These are phyloP conservation scores for Anolis apletophallus DNA, from an alignment of 2,797 vertebrate species.

Conservation along the genomic window DNA sequence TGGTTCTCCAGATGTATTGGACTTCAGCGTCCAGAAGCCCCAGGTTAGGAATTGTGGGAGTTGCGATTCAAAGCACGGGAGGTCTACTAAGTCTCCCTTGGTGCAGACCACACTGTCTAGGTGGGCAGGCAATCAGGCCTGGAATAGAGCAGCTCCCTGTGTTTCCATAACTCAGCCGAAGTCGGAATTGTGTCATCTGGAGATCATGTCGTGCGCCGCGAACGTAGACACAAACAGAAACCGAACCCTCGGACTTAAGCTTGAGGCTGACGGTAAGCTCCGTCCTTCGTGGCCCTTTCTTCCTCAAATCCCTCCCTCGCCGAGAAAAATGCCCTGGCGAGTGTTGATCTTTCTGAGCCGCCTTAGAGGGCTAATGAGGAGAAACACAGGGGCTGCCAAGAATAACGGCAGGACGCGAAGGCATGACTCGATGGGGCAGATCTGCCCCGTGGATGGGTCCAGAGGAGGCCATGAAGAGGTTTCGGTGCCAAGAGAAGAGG, in stretches of 20 bases:
- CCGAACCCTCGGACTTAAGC: not conserved
- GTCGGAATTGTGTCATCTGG: not conserved
- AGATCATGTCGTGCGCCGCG: not conserved
- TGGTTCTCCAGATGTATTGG: too few relatives aligned
- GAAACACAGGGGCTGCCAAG: conserved; percentile 20
- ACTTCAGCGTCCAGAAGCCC: too few relatives aligned
- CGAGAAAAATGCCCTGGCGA: not conserved
- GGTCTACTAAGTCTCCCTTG: too few relatives aligned
- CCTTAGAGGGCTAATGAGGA: conserved; percentile 25
- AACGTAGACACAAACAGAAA: not conserved
- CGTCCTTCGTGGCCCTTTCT: not conserved
- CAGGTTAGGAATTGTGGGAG: too few relatives aligned
- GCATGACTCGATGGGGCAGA: not conserved
- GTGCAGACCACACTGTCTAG: too few relatives aligned
- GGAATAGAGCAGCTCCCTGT: not conserved
- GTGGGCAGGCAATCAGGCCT: not conserved
- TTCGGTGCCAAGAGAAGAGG: not conserved
- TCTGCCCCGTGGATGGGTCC: not conserved
- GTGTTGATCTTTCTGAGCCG: conserved; percentile 18
- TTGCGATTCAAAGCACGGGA: too few relatives aligned
- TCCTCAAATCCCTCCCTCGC: not conserved
- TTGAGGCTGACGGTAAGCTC: not conserved
- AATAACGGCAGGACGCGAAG: conserved; percentile 33
- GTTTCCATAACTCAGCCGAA: not conserved
- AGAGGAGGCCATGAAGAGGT: not conserved